Base-by-base conservation (phyloP, 2,113 vertebrate genomes). In the Tiliqua scincoides region DNA sequence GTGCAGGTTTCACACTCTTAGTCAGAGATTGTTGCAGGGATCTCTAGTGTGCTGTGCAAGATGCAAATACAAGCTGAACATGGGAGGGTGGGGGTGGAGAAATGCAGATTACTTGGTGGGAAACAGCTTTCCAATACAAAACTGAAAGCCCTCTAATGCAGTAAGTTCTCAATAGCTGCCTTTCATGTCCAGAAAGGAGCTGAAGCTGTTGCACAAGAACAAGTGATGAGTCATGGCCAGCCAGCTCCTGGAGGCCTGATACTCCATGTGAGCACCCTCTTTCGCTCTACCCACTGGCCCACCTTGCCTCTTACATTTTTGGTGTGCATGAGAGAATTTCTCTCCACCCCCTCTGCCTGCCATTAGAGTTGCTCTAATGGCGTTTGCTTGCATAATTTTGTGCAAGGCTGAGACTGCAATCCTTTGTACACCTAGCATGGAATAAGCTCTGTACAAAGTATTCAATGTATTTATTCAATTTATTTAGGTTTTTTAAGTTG, bases 131-230 rank as follows among this genome's bases (percentile, higher is more conserved):
- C 52, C 20, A 6, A 20, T 43, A 48, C 23, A 54, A n/a, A 85
- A 35, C 62, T 57, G 14, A 30, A 54, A 80, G n/a, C 77, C 12
- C 21, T 52, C 52, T 6, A 59, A 73, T 12, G 17, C 25, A 6
- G 35, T 25, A 52, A n/a, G 25, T 32, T 80, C 48, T 73, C n/a
- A 73, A 74, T 54, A 80, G 77, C 68, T 20, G 32, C 35, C 23
- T 74, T 86, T 63, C 62, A 81, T 65, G 12, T 43, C 3, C 59
- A 35, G 32, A 52, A 35, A 74, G 43, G 25, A 48, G 48, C 70
- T 54, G 40, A n/a, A 65, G 70, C 57, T 81, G 78, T 80, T 65
- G 78, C 77, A 27, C 78, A 73, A 86, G 68, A 79, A 25, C 57
- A 37, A 43, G 14, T 23, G 10, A 80, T 81, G 70, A 86, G 70